A percentile compares a stretch with the other conserved stretches of the same genome.
Evolutionary conservation across 2,113 vertebrate species (phyloP).

Genomic region (Bothrops jararaca): DNA sequence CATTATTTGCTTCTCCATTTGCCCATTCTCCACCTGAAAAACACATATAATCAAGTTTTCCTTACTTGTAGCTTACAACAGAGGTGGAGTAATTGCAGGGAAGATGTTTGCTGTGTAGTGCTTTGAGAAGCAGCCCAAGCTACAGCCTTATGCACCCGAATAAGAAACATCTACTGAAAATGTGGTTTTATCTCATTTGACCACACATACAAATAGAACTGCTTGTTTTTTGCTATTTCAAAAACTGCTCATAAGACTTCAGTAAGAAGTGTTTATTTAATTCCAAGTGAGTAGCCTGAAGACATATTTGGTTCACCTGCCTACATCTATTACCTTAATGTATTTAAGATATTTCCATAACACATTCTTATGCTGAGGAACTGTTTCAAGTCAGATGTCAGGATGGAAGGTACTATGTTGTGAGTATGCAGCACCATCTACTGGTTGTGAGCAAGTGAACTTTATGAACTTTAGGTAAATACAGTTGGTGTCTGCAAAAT

Average conservation of each 20-base stretch:
- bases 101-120: too few relatives aligned
- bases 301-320: background rate
- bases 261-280: background rate
- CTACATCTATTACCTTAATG: fast-evolving
- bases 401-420: fast-evolving
- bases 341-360: background rate
- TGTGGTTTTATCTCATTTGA: background rate
- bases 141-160: background rate
- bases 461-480: background rate
- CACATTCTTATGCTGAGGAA: background rate
- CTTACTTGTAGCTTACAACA: background rate
- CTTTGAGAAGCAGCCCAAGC: background rate
- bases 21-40: background rate
- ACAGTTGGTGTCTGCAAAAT: background rate
- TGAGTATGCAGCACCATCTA: constrained; percentile 53
- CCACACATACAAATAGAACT: background rate
- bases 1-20: background rate
- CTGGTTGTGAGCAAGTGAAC: constrained; percentile 6
- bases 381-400: background rate
- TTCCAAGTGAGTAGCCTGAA: background rate
- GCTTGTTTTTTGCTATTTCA: background rate
- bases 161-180: background rate
- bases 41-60: background rate
- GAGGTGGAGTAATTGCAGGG: background rate
- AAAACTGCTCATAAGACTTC: background rate